Evolutionary conservation across 2,113 vertebrate genomes (phyloP).

Genomic region (Thymallus thymallus): DNA sequence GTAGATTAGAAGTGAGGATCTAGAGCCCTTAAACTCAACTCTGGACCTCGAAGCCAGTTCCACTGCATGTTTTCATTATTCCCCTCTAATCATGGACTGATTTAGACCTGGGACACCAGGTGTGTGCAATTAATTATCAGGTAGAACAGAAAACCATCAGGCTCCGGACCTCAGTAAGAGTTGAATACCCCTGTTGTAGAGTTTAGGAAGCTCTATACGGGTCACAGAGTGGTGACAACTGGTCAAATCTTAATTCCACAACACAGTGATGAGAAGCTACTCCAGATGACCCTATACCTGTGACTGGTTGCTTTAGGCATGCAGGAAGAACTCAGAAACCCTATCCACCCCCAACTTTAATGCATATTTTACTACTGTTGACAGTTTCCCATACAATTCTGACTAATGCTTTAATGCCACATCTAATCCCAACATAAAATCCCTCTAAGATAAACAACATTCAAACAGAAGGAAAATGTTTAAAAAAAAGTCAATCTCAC

Average conservation of each 20-base stretch:
- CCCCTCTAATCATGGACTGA: no score
- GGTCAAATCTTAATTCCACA: conserved; percentile 11
- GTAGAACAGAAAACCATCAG: no score
- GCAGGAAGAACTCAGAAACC: background rate
- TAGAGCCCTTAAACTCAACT: background rate
- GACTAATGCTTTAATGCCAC: background rate
- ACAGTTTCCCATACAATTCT: conserved; percentile 29
- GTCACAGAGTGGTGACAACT: conserved; percentile 41
- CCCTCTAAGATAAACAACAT: conserved; percentile 1
- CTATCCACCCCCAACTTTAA: background rate
- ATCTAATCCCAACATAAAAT: background rate
- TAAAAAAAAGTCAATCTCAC: conserved; percentile 53
- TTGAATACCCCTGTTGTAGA: no score
- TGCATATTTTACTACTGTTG: background rate
- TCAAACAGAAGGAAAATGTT: conserved; percentile 2
- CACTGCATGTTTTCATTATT: no score
- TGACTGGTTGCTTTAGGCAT: background rate
- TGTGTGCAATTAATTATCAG: no score
- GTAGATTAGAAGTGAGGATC: background rate
- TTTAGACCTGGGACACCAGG: no score
- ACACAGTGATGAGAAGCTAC: background rate
- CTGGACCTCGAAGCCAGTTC: no score
- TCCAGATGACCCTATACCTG: background rate
- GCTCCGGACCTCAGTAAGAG: no score
- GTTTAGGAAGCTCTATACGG: conserved; percentile 11